phyloP scores from a whole-genome alignment of 2,113 vertebrate species.

The Eudyptes chrysolophus region DNA sequence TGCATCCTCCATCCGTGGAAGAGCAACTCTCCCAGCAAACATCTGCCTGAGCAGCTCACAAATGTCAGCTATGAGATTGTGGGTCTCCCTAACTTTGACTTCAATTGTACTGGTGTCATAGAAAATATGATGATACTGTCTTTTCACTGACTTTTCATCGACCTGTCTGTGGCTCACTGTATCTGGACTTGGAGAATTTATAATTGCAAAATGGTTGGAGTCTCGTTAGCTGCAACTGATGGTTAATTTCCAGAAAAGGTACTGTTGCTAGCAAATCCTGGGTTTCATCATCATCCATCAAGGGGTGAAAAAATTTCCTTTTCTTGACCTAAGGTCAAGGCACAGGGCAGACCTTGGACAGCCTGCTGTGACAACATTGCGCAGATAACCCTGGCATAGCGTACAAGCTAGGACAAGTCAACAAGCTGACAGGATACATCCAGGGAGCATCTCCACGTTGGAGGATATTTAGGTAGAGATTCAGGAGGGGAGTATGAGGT shows the following conservation, averaged over 20 bases:
- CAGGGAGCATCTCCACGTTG: background rate
- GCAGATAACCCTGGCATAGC: background rate
- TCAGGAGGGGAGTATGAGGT: background rate
- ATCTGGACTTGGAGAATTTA: background rate
- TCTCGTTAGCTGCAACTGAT: background rate
- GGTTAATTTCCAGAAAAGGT: background rate
- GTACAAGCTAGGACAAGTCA: background rate
- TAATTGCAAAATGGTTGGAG: background rate
- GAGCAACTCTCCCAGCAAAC: background rate
- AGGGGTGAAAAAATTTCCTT: background rate
- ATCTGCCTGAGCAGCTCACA: background rate
- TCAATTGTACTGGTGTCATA: background rate
- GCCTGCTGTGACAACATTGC: background rate
- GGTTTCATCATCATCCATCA: background rate
- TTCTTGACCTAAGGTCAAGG: background rate
- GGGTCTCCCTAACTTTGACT: background rate
- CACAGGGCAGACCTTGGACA: background rate
- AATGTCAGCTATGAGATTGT: background rate
- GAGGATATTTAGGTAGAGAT: background rate
- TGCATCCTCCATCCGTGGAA: background rate
- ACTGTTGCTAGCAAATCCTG: background rate
- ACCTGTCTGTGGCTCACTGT: background rate
- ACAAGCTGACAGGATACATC: background rate
- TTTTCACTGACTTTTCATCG: background rate
- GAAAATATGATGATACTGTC: background rate